phyloP scores from a whole-genome alignment of 2,113 vertebrate genomes.

The Oryzias javanicus region DNA sequence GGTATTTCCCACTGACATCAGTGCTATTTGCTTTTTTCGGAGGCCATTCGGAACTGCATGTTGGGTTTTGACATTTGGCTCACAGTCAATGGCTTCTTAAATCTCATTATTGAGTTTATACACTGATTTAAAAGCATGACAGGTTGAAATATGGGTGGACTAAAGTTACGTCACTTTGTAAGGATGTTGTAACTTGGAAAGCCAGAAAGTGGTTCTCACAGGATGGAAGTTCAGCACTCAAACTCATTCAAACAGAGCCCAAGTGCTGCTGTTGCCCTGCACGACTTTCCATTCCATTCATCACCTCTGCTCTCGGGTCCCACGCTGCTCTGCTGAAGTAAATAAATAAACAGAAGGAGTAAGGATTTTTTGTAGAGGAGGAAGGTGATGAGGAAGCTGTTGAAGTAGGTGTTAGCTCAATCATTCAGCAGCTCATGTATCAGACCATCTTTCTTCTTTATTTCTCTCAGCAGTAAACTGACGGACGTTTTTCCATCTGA shows the following conservation, averaged over 20 bases:
- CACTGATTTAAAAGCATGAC: conserved; percentile 9
- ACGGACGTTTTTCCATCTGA: conserved; percentile 31
- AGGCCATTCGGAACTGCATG: conserved; percentile 14
- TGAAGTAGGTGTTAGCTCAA: conserved; percentile 44
- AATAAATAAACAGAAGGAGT: conserved; percentile 63
- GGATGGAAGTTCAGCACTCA: conserved; percentile 6
- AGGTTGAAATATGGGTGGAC: conserved; percentile 12
- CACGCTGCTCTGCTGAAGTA: conserved; percentile 49
- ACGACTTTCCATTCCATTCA: conserved; percentile 51
- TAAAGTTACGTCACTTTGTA: conserved; percentile 17
- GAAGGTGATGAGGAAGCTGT: conserved; percentile 43
- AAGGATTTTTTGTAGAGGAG: conserved; percentile 44
- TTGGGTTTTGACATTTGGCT: conserved; percentile 19
- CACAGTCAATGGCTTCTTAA: conserved; percentile 8
- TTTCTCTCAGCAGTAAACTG: conserved; percentile 51
- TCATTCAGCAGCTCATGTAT: conserved; percentile 60
- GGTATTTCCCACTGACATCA: conserved; percentile 52
- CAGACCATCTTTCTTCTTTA: conserved; percentile 39
- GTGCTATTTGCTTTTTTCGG: conserved; percentile 23
- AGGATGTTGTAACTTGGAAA: conserved; percentile 17
- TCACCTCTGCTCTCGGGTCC: conserved; percentile 48
- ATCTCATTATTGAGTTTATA: conserved; percentile 29
- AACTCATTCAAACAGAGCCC: neutral
- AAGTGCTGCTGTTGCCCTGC: conserved; percentile 28
- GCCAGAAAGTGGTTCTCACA: conserved; percentile 17